Base-by-base conservation (phyloP, 2,113 vertebrate species). In the Parus major region DNA sequence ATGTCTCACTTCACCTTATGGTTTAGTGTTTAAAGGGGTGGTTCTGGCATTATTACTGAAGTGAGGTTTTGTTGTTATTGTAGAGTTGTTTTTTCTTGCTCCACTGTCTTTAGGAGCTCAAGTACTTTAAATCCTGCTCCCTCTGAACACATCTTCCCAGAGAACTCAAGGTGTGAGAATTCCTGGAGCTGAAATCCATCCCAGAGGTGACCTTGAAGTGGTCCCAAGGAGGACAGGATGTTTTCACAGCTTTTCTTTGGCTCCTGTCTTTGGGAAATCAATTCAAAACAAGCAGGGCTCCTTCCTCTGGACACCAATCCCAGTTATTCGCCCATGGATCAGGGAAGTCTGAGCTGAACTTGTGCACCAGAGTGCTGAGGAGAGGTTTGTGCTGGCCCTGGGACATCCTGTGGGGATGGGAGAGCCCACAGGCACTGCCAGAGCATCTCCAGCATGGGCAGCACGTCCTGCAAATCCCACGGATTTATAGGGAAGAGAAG, bases 241-340 rank as follows among this genome's bases (percentile, higher is more conserved):
- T 42, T 66, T 24, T 78, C 29, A 10, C 39, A 47, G 44, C 46
- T 70, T 81, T 57, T 7, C 35, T 81, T 81, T 70, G 55, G 46
- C 60, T 81, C 28, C 33, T 25, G 8, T 19, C 27, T 79, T 86
- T 70, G 70, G 35, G 49, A 61, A 79, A 87, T 44, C 19, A 21
- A 23, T 14, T 72, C 59, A n/a, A 90, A 90, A 9, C 28, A 33
- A 69, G 49, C 5, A 1, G 9, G 9, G 11, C 31, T 76, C n/a
- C 57, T 53, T 76, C 66, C 61, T 73, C 53, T 49, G 90, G 47
- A 39, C 18, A 16, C 68, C 49, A 18, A 2, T 36, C 24, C 36
- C 2, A 1, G 35, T 23, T 33, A 7, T 63, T 36, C 53, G 18
- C 13, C 20, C 1, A 0, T 3, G 57, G 31, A 2, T 0, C 1